Evolutionary conservation across 2,797 vertebrate genomes (phyloP).

Genomic region (Dryobates pubescens): DNA sequence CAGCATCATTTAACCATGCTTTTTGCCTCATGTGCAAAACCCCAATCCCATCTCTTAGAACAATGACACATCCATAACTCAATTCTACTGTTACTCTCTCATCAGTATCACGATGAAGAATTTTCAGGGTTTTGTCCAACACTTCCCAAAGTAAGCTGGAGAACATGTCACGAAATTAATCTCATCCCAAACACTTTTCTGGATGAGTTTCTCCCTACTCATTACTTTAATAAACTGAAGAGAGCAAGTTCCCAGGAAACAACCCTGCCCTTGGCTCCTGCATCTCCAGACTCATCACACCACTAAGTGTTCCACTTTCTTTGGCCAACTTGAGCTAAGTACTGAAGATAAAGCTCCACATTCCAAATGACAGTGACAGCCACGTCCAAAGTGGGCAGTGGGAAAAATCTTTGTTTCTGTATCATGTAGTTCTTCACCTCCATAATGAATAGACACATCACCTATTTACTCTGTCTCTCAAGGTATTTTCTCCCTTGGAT

Average conservation of each 20-base stretch:
- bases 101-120: background rate
- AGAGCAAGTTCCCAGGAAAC: background rate
- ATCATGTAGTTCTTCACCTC: background rate
- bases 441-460: background rate
- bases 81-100: background rate
- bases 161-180: background rate
- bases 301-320: background rate
- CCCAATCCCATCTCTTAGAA: background rate
- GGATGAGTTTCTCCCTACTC: background rate
- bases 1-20: background rate
- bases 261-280: background rate
- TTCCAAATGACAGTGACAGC: background rate
- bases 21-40: background rate
- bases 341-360: background rate
- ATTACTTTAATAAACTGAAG: constrained; percentile 17
- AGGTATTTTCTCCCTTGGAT: background rate
- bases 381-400: background rate
- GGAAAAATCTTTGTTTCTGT: background rate
- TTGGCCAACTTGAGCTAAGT: background rate
- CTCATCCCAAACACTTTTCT: constrained; percentile 3
- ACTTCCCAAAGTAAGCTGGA: background rate
- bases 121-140: background rate
- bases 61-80: background rate
- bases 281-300: background rate
- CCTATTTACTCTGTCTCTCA: background rate